These are phyloP conservation scores for Neodiprion virginianus DNA, from an alignment of 1,140 invertebrate genomes.

Conservation along the genomic window DNA sequence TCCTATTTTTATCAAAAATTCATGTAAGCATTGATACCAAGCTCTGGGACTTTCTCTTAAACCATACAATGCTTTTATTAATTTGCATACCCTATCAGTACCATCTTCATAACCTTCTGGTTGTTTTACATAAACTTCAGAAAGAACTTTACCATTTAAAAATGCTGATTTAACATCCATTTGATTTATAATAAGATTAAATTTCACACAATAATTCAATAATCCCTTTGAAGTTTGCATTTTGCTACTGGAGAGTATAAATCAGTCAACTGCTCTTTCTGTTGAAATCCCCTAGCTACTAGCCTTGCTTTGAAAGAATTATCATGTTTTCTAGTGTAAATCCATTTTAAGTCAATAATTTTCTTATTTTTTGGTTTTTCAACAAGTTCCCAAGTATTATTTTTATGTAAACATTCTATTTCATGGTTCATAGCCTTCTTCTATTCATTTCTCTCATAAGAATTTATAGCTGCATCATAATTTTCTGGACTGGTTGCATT, in stretches of 20 bases:
- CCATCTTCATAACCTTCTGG: constrained; percentile 44
- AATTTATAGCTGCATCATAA: constrained; percentile 46
- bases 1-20: constrained; percentile 26
- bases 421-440: constrained; percentile 41
- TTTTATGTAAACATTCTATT: constrained; percentile 44
- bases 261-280: constrained; percentile 38
- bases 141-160: constrained; percentile 51
- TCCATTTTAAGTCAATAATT: constrained; percentile 33
- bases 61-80: constrained; percentile 36
- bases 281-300: constrained; percentile 28
- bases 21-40: constrained; percentile 46
- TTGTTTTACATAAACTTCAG: constrained; percentile 54
- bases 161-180: constrained; percentile 54
- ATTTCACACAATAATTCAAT: constrained; percentile 41
- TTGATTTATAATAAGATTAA: constrained; percentile 40
- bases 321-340: constrained; percentile 30
- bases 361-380: constrained; percentile 39
- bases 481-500: constrained; percentile 45
- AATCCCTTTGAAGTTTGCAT: constrained; percentile 34
- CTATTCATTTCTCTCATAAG: constrained; percentile 38
- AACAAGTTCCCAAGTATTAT: constrained; percentile 45
- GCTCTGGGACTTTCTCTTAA: constrained; percentile 30
- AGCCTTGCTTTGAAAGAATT: constrained; percentile 28
- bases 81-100: constrained; percentile 40
- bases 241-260: constrained; percentile 41